These are phyloP conservation scores for Catocala nupta DNA, from an alignment of 2,888 invertebrate species.

Conservation along the genomic window DNA sequence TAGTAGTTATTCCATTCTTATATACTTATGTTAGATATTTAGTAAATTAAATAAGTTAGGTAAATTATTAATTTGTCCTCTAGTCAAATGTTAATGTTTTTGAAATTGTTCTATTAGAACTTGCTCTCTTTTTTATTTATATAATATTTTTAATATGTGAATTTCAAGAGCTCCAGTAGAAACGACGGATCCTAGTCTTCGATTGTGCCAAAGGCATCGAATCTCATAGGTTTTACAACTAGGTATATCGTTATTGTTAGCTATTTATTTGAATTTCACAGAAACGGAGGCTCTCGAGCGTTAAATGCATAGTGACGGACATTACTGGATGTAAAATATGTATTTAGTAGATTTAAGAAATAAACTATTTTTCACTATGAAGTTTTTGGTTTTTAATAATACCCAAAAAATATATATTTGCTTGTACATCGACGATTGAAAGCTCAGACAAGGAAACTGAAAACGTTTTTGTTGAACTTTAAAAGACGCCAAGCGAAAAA, in stretches of 20 bases:
- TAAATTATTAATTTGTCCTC: slow-evolving; percentile 58
- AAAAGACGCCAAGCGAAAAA: too few species aligned
- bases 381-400: slow-evolving; percentile 5
- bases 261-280: slow-evolving; percentile 55
- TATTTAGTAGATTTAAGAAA: slow-evolving; percentile 60
- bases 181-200: slow-evolving; percentile 68
- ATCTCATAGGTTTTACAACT: slow-evolving; percentile 72
- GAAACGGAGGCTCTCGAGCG: slow-evolving; percentile 64
- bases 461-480: too few species aligned
- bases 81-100: slow-evolving; percentile 56
- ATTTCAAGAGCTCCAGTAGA: slow-evolving; percentile 44
- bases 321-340: slow-evolving; percentile 59
- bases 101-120: slow-evolving; percentile 45
- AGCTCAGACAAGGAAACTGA: too few species aligned
- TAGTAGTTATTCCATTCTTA: slow-evolving; percentile 75
- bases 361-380: slow-evolving; percentile 58
- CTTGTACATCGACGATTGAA: too few species aligned
- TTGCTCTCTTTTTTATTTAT: slow-evolving; percentile 64
- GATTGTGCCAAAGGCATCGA: slow-evolving; percentile 82
- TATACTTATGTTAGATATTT: slow-evolving; percentile 50
- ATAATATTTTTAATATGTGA: slow-evolving; percentile 34
- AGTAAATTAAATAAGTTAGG: slow-evolving; percentile 50
- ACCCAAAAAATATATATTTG: too few species aligned
- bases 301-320: slow-evolving; percentile 78
- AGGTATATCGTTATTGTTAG: slow-evolving; percentile 45